Evolutionary conservation across 2,797 vertebrate genomes (phyloP).

Genomic region (Sebastes minor): DNA sequence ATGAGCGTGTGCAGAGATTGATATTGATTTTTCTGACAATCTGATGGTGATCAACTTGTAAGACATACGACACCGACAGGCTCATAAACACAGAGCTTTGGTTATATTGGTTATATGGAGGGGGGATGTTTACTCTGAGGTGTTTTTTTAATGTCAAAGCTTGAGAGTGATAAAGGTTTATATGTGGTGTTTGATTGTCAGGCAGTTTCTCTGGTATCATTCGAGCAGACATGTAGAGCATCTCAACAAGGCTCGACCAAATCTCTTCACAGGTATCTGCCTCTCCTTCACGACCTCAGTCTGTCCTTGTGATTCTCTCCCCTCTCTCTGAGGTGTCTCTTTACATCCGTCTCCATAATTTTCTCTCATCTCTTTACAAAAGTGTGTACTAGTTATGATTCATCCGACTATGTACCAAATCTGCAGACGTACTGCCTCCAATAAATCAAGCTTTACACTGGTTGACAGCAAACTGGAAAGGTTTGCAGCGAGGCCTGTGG

Average conservation of each 20-base stretch:
- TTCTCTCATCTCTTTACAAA: background rate
- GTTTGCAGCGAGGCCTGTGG: background rate
- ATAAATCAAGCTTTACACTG: background rate
- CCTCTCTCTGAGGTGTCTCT: background rate
- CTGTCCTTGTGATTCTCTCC: background rate
- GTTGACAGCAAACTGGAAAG: background rate
- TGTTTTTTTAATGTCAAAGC: constrained; percentile 37
- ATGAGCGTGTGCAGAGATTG: background rate
- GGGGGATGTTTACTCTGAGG: constrained; percentile 44
- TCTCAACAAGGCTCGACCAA: constrained; percentile 12
- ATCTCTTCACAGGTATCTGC: background rate
- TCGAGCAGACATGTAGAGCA: constrained; percentile 7
- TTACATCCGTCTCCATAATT: background rate
- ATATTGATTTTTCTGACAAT: constrained; percentile 56
- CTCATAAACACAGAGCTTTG: constrained; percentile 45
- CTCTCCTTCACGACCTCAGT: background rate
- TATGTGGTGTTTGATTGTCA: constrained; percentile 22
- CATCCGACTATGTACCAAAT: background rate
- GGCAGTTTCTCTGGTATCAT: constrained; percentile 21
- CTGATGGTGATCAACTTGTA: constrained; percentile 6
- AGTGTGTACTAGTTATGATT: no score
- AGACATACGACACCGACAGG: constrained; percentile 18
- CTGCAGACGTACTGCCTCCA: background rate
- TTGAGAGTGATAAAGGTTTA: constrained; percentile 62
- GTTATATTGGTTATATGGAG: constrained; percentile 16